phyloP scores from a whole-genome alignment of 2,888 invertebrate species.

The Neelides folsomi region DNA sequence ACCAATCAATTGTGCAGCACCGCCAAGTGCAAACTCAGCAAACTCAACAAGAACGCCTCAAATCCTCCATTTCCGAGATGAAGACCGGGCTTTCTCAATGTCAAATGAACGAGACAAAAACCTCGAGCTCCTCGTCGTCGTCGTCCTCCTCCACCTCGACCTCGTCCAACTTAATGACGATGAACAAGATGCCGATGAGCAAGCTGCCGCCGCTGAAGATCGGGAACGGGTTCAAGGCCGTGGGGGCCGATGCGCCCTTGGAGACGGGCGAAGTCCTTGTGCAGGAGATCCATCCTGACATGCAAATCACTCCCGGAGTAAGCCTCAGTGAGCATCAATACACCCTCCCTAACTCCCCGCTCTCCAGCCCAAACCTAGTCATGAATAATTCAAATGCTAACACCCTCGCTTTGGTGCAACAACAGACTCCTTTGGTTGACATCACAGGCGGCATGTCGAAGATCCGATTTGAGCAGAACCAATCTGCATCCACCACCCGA shows the following conservation, averaged over 20 bases:
- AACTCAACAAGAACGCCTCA: slow-evolving; percentile 36
- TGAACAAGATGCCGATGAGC: slow-evolving; percentile 11
- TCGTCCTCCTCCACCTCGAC: slow-evolving; percentile 23
- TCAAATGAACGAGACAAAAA: slow-evolving; percentile 51
- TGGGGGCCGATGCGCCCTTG: slow-evolving; percentile 22
- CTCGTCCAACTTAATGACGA: slow-evolving; percentile 5
- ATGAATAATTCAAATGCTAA: slow-evolving; percentile 25
- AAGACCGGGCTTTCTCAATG: slow-evolving; percentile 73
- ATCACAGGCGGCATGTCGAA: no score
- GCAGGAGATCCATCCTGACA: slow-evolving; percentile 30
- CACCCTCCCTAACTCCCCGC: slow-evolving; percentile 34
- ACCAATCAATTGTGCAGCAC: slow-evolving; percentile 1
- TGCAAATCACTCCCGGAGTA: slow-evolving; percentile 16
- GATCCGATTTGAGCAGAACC: no score
- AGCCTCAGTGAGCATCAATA: slow-evolving; percentile 20
- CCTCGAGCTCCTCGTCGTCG: slow-evolving; percentile 26
- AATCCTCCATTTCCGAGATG: slow-evolving; percentile 62
- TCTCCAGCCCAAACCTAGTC: slow-evolving; percentile 35
- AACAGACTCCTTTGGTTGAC: slow-evolving; percentile 9
- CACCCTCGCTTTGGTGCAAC: slow-evolving; percentile 19
- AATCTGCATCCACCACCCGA: no score
- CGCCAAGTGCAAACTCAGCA: slow-evolving; percentile 25
- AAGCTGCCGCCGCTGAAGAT: slow-evolving; percentile 2
- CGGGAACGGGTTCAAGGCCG: slow-evolving; percentile 5
- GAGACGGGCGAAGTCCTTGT: slow-evolving; percentile 32